Evolutionary conservation across 2,797 vertebrate species (phyloP).

Genomic region (Etheostoma nigrum): DNA sequence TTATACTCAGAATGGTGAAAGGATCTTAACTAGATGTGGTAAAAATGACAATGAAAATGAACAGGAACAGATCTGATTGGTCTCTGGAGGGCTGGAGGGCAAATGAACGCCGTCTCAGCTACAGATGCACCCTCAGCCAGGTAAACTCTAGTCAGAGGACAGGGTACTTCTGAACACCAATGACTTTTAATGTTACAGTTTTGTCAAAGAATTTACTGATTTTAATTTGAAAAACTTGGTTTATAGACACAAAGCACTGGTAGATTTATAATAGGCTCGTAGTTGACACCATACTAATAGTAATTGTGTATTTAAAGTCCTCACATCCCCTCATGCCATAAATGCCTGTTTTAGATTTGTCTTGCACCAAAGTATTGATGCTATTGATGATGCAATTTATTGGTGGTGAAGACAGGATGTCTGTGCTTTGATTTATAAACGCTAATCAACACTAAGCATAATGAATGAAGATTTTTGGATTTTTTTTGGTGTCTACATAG

Average conservation of each 20-base stretch:
- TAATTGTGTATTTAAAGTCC: background rate
- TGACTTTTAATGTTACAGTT: background rate
- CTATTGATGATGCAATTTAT: background rate
- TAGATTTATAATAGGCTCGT: background rate
- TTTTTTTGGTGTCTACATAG: no score
- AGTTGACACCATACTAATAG: background rate
- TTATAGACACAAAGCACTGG: background rate
- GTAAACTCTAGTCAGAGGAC: constrained; percentile 50
- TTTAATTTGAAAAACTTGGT: background rate
- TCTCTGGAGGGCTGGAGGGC: constrained; percentile 45
- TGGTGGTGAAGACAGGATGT: background rate
- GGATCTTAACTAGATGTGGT: constrained; percentile 4
- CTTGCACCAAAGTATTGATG: background rate
- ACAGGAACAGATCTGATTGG: constrained; percentile 39
- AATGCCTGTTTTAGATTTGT: background rate
- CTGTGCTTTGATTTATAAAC: no score
- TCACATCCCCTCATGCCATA: background rate
- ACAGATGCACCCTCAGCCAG: constrained; percentile 67
- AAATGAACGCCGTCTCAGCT: constrained; percentile 46
- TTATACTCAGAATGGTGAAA: background rate
- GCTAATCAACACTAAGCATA: no score
- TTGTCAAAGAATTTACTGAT: background rate
- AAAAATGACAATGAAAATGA: constrained; percentile 38
- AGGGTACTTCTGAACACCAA: background rate
- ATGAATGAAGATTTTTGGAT: background rate